phyloP scores from a whole-genome alignment of 2,113 vertebrate species.

The Noctilio leporinus region DNA sequence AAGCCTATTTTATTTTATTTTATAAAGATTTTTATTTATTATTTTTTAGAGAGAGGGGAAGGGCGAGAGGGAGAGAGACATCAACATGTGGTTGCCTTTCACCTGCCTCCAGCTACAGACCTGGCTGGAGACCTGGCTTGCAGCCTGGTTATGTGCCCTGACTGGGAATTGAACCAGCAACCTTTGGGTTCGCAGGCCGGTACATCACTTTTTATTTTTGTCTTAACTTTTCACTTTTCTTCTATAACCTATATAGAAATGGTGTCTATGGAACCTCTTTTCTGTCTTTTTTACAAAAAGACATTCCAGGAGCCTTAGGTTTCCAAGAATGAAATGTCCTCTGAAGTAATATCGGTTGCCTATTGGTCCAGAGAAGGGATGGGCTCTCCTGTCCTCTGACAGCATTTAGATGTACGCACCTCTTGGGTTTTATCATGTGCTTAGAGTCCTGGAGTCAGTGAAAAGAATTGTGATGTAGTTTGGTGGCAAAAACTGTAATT shows the following conservation, averaged over 20 bases:
- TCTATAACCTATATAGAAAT: not conserved
- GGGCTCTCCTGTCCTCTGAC: not conserved
- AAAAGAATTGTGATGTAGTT: not conserved
- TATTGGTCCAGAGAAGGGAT: not conserved
- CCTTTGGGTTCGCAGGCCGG: too few species aligned
- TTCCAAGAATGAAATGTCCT: not conserved
- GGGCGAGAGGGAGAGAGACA: too few species aligned
- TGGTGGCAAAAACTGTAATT: not conserved
- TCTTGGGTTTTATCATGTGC: not conserved
- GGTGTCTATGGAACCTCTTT: not conserved
- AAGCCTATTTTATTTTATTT: slow-evolving; percentile 46
- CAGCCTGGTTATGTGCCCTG: too few species aligned
- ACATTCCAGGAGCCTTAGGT: not conserved
- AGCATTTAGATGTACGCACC: not conserved
- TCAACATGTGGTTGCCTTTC: too few species aligned
- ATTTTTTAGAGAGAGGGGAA: too few species aligned
- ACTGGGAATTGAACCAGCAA: too few species aligned
- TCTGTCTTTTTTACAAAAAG: not conserved
- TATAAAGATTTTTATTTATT: too few species aligned
- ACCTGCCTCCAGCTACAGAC: too few species aligned
- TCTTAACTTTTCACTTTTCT: slow-evolving; percentile 19
- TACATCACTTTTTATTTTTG: slow-evolving; percentile 1
- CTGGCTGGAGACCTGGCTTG: too few species aligned
- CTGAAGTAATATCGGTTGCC: not conserved
- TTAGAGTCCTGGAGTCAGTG: not conserved